A percentile compares a stretch with the other conserved stretches of the same genome.
These are phyloP conservation scores for Ophioderma brevispina DNA, from an alignment of 35 echinoderm and acorn worm genomes.

Conservation along the genomic window DNA sequence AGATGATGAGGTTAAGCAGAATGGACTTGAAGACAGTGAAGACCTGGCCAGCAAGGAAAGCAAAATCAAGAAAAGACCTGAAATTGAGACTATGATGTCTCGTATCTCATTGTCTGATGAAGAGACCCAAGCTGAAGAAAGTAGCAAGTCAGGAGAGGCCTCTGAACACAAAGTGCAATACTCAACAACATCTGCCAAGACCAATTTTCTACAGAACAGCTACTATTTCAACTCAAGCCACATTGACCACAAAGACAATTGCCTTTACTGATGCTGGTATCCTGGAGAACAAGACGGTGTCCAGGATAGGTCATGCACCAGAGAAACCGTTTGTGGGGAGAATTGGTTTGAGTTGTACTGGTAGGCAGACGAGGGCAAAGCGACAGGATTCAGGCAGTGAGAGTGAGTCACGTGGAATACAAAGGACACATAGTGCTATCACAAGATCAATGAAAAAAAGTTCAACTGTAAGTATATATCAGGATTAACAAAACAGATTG, in stretches of 20 bases:
- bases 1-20: constrained; percentile 1
- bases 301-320: constrained; percentile 10
- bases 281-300: constrained; percentile 55
- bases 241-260: constrained; percentile 62
- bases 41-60: not conserved
- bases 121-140: constrained; percentile 3
- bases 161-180: not conserved
- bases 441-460: constrained; percentile 26
- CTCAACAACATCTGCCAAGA: not conserved
- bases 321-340: constrained; percentile 1
- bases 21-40: not conserved
- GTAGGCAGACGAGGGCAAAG: not conserved
- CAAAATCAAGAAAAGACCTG: not conserved
- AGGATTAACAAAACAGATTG: too few relatives aligned
- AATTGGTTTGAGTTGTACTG: not conserved
- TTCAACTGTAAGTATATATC: constrained; percentile 2
- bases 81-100: constrained; percentile 77
- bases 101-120: constrained; percentile 33
- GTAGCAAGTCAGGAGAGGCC: not conserved
- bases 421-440: constrained; percentile 9
- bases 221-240: not conserved
- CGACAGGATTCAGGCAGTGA: not conserved
- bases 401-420: not conserved
- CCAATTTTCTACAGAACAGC: not conserved
- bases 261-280: constrained; percentile 42